A percentile compares a stretch with the other conserved stretches of the same genome.
Evolutionary conservation across 2,113 vertebrate genomes (phyloP).

Genomic region (Cynocephalus volans): DNA sequence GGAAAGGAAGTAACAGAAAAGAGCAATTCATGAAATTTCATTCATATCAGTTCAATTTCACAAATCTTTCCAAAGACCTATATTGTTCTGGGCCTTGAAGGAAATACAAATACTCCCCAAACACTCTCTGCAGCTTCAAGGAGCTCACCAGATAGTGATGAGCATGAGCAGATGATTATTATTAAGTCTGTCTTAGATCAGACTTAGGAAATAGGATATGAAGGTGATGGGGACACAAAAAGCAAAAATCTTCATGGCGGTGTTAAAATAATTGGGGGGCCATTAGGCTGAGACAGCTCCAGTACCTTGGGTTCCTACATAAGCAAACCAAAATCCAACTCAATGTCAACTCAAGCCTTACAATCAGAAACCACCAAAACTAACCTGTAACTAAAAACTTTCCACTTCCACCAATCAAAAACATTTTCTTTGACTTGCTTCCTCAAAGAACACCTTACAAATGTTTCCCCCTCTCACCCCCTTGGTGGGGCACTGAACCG

Average conservation of each 20-base stretch:
- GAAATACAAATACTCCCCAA: neutral
- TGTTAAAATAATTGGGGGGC: neutral
- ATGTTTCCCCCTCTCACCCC: neutral
- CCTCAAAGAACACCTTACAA: neutral
- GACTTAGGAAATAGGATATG: neutral
- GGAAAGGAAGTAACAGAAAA: constrained; percentile 18
- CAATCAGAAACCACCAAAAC: neutral
- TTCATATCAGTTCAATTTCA: neutral
- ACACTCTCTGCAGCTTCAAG: neutral
- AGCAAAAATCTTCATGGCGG: neutral
- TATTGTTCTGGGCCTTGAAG: neutral
- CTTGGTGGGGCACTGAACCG: neutral
- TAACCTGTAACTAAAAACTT: too few relatives aligned
- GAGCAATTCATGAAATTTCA: neutral
- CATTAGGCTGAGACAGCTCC: neutral
- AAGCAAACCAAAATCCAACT: neutral
- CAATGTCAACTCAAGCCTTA: neutral
- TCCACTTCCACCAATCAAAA: neutral
- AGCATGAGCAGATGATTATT: neutral
- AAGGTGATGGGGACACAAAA: neutral
- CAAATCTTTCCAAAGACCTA: neutral
- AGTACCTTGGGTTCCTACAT: neutral
- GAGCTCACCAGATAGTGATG: neutral
- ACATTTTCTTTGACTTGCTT: neutral
- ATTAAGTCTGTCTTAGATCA: neutral